Evolutionary conservation across 2,797 vertebrate genomes (phyloP).

Genomic region (Ptychobarbus kaznakovi): DNA sequence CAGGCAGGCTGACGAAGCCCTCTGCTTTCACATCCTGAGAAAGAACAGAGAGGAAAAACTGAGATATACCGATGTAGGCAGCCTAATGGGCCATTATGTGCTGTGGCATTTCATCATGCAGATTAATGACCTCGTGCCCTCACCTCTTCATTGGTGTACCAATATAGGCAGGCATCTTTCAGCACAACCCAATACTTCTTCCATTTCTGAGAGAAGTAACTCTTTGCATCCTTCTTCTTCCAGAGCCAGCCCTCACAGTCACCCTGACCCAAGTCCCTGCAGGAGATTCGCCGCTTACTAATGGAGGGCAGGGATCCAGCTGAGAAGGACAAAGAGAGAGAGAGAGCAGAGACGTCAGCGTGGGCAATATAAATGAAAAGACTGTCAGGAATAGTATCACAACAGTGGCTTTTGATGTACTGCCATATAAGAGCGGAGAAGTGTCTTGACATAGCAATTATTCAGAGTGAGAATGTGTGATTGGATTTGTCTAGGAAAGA

Average conservation of each 20-base stretch:
- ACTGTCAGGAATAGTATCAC: not conserved
- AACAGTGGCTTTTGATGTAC: conserved; percentile 20
- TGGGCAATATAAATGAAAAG: conserved; percentile 4
- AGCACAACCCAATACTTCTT: conserved; percentile 99
- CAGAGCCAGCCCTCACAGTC: conserved; percentile 99
- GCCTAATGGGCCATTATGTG: not conserved
- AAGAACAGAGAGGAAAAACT: conserved; percentile 47
- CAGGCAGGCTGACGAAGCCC: conserved; percentile 96
- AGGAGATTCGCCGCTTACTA: conserved; percentile 96
- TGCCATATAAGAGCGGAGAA: conserved; percentile 10
- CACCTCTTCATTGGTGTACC: conserved; percentile 99
- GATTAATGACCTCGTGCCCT: conserved; percentile 55
- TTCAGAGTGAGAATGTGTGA: not conserved
- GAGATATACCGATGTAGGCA: not conserved
- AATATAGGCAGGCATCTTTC: conserved; percentile 95
- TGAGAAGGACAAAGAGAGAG: conserved; percentile 45
- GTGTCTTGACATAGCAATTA: not conserved
- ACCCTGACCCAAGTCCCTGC: conserved; percentile 94
- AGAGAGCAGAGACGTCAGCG: conserved; percentile 41
- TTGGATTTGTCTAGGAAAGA: not conserved
- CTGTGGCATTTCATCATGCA: not conserved
- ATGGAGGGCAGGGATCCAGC: conserved; percentile 90
- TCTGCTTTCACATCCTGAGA: conserved; percentile 96
- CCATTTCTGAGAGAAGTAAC: conserved; percentile 99
- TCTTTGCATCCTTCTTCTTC: conserved; percentile 99